A percentile compares a stretch with the other conserved stretches of the same genome.
phyloP scores from a whole-genome alignment of 2,797 vertebrate genomes.

The Apodemus agrarius region DNA sequence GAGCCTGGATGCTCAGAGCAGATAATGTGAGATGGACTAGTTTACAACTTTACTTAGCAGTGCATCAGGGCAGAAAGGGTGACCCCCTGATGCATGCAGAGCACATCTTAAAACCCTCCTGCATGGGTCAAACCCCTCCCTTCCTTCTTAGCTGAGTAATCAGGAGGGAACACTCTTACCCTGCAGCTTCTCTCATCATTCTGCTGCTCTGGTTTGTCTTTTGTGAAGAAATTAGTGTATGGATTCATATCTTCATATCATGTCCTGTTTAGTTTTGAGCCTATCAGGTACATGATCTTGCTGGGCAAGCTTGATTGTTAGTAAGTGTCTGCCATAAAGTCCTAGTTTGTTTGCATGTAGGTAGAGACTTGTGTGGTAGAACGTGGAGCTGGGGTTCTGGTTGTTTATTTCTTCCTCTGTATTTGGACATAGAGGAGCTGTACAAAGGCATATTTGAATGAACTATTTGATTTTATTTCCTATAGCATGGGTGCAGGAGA shows the following conservation, averaged over 20 bases:
- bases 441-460: background rate
- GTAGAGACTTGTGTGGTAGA: rapidly evolving
- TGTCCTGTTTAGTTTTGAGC: background rate
- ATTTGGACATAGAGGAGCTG: background rate
- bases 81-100: background rate
- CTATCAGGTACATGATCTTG: background rate
- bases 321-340: background rate
- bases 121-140: background rate
- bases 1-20: background rate
- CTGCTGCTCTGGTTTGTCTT: background rate
- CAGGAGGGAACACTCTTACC: background rate
- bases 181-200: background rate
- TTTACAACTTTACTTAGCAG: background rate
- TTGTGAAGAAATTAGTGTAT: background rate
- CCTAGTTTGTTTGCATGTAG: background rate
- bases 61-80: background rate
- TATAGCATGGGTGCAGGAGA: too few relatives aligned
- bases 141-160: background rate
- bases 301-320: background rate
- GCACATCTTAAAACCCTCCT: background rate
- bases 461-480: background rate
- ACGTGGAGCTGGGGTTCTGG: background rate
- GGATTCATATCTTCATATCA: background rate
- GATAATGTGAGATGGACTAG: background rate
- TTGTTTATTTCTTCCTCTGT: background rate